These are phyloP conservation scores for Alethe diademata DNA, from an alignment of 2,113 vertebrate genomes.

Conservation along the genomic window DNA sequence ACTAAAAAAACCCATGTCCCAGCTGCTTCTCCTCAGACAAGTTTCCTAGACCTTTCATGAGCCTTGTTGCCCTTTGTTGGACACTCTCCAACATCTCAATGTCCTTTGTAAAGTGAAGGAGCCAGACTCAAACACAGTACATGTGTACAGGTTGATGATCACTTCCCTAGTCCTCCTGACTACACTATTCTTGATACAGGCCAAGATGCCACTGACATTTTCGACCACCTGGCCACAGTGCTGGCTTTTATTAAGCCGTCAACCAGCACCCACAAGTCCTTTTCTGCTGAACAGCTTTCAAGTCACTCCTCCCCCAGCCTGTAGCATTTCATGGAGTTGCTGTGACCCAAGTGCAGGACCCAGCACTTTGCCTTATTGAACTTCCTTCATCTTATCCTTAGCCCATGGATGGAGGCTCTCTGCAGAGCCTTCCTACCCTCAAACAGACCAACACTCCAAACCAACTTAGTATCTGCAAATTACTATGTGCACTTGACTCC, in stretches of 20 bases:
- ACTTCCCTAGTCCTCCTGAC: not conserved
- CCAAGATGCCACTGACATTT: not conserved
- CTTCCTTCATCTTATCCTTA: not conserved
- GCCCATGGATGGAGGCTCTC: accelerated
- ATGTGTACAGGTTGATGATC: not conserved
- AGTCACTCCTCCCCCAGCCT: not conserved
- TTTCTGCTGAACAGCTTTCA: not conserved
- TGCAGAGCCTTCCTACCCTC: not conserved
- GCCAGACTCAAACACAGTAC: accelerated
- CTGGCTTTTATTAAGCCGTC: not conserved
- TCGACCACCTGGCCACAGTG: no score
- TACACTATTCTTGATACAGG: not conserved
- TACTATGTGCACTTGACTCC: not conserved
- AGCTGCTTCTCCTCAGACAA: not conserved
- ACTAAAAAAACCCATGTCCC: not conserved
- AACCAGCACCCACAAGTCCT: not conserved
- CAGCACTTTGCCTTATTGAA: accelerated
- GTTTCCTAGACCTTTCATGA: not conserved
- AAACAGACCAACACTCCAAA: not conserved
- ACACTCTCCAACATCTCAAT: not conserved
- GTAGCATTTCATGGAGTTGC: not conserved
- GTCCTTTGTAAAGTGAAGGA: not conserved
- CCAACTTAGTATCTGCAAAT: not conserved
- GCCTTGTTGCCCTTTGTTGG: not conserved
- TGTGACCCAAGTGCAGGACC: not conserved